Conservation (phyloP, 2,113 vertebrate genomes). For the Carassius gibelio region DNA sequence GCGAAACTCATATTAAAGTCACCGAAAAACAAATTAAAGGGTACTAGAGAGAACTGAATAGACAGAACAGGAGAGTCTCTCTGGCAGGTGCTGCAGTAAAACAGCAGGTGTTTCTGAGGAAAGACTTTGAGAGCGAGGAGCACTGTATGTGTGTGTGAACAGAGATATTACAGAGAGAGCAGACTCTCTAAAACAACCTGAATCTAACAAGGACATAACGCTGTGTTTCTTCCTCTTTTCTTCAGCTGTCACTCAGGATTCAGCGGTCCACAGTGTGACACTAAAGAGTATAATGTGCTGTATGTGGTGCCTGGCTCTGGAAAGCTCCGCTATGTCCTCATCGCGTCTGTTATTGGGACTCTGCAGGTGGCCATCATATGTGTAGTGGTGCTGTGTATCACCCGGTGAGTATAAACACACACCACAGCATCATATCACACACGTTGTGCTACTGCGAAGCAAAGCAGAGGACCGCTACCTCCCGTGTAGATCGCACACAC, state of each 20-base stretch:
- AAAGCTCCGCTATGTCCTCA: constrained; percentile 96
- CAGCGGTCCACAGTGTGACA: constrained; percentile 96
- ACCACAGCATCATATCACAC: constrained; percentile 16
- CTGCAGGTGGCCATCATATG: constrained; percentile 99
- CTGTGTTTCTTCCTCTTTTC: neutral
- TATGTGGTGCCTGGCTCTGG: constrained; percentile 97
- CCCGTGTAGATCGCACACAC: constrained; percentile 35
- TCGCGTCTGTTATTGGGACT: constrained; percentile 97
- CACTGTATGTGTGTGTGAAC: neutral
- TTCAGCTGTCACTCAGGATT: constrained; percentile 95
- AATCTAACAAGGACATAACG: neutral
- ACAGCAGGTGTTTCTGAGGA: constrained; percentile 69
- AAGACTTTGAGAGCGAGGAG: constrained; percentile 64
- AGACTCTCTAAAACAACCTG: neutral
- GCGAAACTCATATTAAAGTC: neutral
- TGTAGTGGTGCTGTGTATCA: constrained; percentile 98
- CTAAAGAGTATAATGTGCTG: constrained; percentile 97
- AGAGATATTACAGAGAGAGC: constrained; percentile 15
- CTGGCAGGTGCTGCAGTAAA: constrained; percentile 44
- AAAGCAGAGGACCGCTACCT: constrained; percentile 24
- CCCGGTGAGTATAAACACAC: constrained; percentile 81
- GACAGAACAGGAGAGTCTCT: neutral
- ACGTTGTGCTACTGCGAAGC: neutral
- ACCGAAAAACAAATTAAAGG: neutral
- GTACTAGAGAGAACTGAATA: neutral